These are phyloP conservation scores for Melanotaenia parkinsoni DNA, from an alignment of 2,797 vertebrate genomes.

Conservation along the genomic window DNA sequence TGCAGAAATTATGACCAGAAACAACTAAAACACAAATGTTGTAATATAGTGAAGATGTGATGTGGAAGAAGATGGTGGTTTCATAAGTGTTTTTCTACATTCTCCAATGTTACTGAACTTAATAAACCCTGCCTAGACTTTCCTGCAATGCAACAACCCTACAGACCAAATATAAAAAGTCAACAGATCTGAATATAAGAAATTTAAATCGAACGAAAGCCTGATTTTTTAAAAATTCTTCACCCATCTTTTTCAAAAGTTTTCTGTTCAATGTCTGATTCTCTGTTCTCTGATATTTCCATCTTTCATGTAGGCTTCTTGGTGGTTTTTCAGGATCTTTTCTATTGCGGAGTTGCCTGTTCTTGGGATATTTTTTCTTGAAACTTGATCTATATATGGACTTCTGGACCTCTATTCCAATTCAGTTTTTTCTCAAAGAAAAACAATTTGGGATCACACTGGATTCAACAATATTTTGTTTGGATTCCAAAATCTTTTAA, in stretches of 20 bases:
- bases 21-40: not conserved
- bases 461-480: no score
- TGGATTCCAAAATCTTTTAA: no score
- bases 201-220: not conserved
- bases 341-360: not conserved
- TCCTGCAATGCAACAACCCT: no score
- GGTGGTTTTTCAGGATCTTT: not conserved
- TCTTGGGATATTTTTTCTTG: not conserved
- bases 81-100: not conserved
- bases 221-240: not conserved
- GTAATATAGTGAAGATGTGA: not conserved
- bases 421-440: no score
- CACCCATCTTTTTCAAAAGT: not conserved
- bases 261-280: not conserved
- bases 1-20: not conserved
- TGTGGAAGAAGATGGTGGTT: not conserved
- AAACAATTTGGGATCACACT: no score
- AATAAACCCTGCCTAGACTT: not conserved
- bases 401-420: not conserved
- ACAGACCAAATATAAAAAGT: no score
- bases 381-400: not conserved
- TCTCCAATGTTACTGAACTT: not conserved
- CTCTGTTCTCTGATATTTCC: not conserved
- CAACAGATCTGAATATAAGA: not conserved
- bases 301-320: not conserved